Evolutionary conservation across 64 coral and sea anemone genomes (phyloP), one percentile per base, ranked within the genome.

Genomic region (Exaiptasia diaphana): DNA sequence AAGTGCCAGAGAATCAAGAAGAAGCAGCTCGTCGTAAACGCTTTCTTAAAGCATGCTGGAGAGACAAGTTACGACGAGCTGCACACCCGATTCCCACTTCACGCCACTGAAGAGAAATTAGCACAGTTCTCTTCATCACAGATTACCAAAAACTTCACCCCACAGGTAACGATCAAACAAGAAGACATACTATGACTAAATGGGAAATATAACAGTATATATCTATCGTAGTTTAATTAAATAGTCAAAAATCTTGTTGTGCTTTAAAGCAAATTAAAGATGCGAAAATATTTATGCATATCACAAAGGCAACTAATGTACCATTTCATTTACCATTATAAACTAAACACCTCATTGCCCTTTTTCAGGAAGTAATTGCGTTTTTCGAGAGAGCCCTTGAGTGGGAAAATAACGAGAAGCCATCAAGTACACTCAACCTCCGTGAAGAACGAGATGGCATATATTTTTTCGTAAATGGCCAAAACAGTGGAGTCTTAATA

Each of bases 31-130:
- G 25, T 70, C 2, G 60, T 71, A 4, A 18, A 34, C 2, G 36
- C 74, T 4, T 78, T 87, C 24, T 6, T 87, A 6, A 53, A 56
- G 10, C 64, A 58, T 22, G 70, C 74, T 15, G 48, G 60, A 23
- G 74, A 49, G n/a, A 48, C 38, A 14, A 22, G 20, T 8, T 87
- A 71, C 70, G 45, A 70, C 30, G 24, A 61, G 8, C 44, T 87
- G 1, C 57, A 76, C 1, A 53, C 22, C 4, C 62, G 60, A 20
- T 87, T 78, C 22, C 74, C 85, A 11, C 63, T 52, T 27, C 49
- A 68, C 21, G 48, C 74, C 12, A 87, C 74, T 4, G 38, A 85
- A 30, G 85, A 78, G 26, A 87, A 87, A 24, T 22, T 87, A 0
- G 74, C 74, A 18, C 85, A 87, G 36, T 87, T 87, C 33, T 53